Conservation (phyloP, 1,140 invertebrate species). For the Tyrophagus putrescentiae region DNA sequence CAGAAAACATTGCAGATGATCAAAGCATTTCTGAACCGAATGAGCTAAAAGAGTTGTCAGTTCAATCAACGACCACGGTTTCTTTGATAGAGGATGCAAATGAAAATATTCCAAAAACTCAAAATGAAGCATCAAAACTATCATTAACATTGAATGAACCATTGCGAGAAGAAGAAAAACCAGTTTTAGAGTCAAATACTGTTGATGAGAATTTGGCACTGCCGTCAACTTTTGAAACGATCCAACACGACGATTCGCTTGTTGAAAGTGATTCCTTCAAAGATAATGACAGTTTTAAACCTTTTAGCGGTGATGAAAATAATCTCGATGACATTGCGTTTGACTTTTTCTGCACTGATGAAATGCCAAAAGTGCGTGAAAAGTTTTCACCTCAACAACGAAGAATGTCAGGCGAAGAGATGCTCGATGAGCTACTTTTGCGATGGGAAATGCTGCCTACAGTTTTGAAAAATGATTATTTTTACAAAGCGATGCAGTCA, state of each 20-base stretch:
- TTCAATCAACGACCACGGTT: no score
- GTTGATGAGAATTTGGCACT: background rate
- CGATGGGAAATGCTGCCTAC: background rate
- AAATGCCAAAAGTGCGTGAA: constrained; percentile 11
- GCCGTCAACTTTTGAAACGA: background rate
- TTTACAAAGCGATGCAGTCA: background rate
- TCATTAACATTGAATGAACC: background rate
- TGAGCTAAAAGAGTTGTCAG: no score
- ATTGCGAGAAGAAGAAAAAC: background rate
- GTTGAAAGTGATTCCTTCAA: no score
- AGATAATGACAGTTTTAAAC: background rate
- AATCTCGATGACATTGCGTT: constrained; percentile 15
- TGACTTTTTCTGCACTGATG: constrained; percentile 13
- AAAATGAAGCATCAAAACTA: background rate
- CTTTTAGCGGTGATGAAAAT: background rate
- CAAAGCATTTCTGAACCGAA: background rate
- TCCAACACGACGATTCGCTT: no score
- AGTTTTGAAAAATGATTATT: constrained; percentile 5
- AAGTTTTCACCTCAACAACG: constrained; percentile 6
- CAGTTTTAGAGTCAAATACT: background rate
- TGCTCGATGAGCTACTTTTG: constrained; percentile 13
- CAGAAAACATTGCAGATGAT: background rate
- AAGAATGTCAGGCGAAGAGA: constrained; percentile 15
- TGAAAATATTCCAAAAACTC: background rate
- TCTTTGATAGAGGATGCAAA: no score